Conservation (phyloP, 2,888 invertebrate genomes). For the Nomada hirtipes region DNA sequence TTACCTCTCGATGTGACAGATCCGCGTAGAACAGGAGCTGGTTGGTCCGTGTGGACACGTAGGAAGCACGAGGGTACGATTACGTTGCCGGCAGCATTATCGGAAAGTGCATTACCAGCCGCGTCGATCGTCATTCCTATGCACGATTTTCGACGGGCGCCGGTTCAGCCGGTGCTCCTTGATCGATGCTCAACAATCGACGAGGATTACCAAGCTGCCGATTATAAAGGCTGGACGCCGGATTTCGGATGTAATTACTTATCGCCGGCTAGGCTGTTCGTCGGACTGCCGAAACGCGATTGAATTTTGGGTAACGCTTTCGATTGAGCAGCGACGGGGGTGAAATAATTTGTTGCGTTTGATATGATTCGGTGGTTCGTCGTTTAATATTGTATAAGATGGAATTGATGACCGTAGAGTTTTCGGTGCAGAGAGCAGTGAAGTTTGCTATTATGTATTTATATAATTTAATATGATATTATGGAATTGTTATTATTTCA, state of each 20-base stretch:
- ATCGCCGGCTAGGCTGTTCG: background rate
- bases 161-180: slow-evolving; percentile 49
- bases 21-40: background rate
- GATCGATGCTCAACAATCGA: slow-evolving; percentile 59
- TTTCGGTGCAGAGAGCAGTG: no score
- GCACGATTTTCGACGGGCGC: slow-evolving; percentile 58
- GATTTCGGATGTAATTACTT: slow-evolving; percentile 48
- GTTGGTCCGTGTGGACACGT: slow-evolving; percentile 47
- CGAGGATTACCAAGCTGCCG: slow-evolving; percentile 61
- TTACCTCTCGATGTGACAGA: background rate
- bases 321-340: background rate
- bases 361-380: no score
- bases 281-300: background rate
- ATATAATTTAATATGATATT: no score
- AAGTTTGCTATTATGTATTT: no score
- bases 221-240: slow-evolving; percentile 46
- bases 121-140: slow-evolving; percentile 65
- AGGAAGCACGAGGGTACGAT: slow-evolving; percentile 64
- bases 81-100: slow-evolving; percentile 75
- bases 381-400: no score
- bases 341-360: no score
- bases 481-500: no score
- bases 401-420: no score
- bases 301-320: slow-evolving; percentile 7
- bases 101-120: slow-evolving; percentile 79